Conservation (phyloP, 2,113 vertebrate genomes). For the Xiphophorus maculatus region DNA sequence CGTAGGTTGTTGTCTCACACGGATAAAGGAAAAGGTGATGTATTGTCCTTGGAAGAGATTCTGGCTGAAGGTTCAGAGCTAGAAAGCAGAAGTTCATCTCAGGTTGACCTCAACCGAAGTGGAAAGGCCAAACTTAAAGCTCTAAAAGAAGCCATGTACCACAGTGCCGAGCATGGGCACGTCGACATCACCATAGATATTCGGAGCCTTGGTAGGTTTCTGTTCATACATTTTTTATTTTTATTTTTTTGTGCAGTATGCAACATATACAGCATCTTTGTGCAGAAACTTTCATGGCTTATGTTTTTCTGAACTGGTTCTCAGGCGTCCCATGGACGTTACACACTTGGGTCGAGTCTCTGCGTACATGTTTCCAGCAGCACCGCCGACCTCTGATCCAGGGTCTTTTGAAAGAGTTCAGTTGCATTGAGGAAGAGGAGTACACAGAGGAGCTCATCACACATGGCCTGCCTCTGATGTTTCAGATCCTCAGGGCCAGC, state of each 20-base stretch:
- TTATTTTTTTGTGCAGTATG: not conserved
- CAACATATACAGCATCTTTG: not conserved
- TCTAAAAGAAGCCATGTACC: constrained; percentile 97
- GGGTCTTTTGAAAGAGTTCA: constrained; percentile 95
- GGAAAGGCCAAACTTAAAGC: constrained; percentile 96
- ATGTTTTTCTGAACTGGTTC: not conserved
- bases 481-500: constrained; percentile 95
- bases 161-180: constrained; percentile 94
- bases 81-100: constrained; percentile 83
- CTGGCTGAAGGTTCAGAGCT: constrained; percentile 92
- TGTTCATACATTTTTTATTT: not conserved
- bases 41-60: constrained; percentile 97
- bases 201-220: constrained; percentile 89
- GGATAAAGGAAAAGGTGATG: constrained; percentile 93
- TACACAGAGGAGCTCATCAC: constrained; percentile 94
- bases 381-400: constrained; percentile 93
- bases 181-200: constrained; percentile 97
- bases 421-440: constrained; percentile 95
- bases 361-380: constrained; percentile 92
- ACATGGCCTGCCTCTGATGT: constrained; percentile 94
- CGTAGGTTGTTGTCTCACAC: constrained; percentile 94
- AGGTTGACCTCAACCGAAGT: constrained; percentile 86
- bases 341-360: constrained; percentile 94
- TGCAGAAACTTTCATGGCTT: not conserved
- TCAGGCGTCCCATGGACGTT: constrained; percentile 94